Conservation (phyloP, 2,797 vertebrate species). For the Acropternis orthonyx region DNA sequence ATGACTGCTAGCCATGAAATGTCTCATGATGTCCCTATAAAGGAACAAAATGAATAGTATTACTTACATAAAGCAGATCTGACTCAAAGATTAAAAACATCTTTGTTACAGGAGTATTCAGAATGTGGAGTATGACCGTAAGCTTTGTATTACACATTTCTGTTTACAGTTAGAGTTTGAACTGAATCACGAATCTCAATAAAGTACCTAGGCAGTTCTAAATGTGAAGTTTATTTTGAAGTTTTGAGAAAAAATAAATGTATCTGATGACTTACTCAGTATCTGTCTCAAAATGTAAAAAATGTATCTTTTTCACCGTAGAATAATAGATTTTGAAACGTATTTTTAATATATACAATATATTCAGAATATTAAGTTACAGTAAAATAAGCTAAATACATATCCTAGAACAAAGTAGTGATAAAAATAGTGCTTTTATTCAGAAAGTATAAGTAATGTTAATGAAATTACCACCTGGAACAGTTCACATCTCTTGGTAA, state of each 20-base stretch:
- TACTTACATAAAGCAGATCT: neutral
- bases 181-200: neutral
- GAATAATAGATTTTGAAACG: neutral
- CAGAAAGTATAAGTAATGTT: neutral
- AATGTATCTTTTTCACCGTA: accelerated
- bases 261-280: neutral
- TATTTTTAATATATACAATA: neutral
- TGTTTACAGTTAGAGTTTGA: neutral
- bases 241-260: neutral
- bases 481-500: neutral
- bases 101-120: neutral
- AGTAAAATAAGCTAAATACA: neutral
- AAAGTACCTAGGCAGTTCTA: neutral
- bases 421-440: neutral
- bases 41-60: neutral
- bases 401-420: neutral
- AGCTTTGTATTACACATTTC: neutral
- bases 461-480: neutral
- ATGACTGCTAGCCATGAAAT: neutral
- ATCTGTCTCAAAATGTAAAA: neutral
- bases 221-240: neutral
- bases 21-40: neutral
- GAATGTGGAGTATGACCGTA: neutral
- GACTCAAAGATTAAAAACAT: neutral
- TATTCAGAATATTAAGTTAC: neutral